These are phyloP conservation scores for Barbus barbus DNA, from an alignment of 2,113 vertebrate species.

Conservation along the genomic window DNA sequence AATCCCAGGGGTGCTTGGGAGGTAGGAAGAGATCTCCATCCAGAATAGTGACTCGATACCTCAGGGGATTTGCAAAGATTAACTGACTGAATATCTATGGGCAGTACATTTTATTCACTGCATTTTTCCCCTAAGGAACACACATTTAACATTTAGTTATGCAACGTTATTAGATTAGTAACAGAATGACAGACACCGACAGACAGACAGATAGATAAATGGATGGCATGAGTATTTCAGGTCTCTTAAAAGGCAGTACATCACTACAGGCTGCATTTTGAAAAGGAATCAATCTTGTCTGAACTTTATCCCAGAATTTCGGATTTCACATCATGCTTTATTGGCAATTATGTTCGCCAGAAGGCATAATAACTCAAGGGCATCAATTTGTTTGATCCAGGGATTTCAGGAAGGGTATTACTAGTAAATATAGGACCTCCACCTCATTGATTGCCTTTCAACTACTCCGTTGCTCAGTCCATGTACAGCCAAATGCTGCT, in stretches of 20 bases:
- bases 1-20: conserved; percentile 28
- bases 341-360: neutral
- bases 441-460: conserved; percentile 28
- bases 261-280: neutral
- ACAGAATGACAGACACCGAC: neutral
- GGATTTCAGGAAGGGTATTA: conserved; percentile 11
- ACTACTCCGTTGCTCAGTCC: neutral
- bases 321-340: conserved; percentile 5
- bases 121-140: neutral
- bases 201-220: neutral
- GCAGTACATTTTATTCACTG: neutral
- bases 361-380: conserved; percentile 26
- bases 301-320: conserved; percentile 3
- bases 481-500: conserved; percentile 5
- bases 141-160: too few relatives aligned
- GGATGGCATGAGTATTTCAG: neutral
- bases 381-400: conserved; percentile 12
- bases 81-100: neutral
- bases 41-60: conserved; percentile 34
- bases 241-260: neutral
- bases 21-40: conserved; percentile 21
- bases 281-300: neutral
- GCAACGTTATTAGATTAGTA: too few relatives aligned
- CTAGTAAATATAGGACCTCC: conserved; percentile 23
- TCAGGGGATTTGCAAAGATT: conserved; percentile 43